phyloP scores from a whole-genome alignment of 35 echinoderm and acorn worm species.

The Apostichopus californicus region DNA sequence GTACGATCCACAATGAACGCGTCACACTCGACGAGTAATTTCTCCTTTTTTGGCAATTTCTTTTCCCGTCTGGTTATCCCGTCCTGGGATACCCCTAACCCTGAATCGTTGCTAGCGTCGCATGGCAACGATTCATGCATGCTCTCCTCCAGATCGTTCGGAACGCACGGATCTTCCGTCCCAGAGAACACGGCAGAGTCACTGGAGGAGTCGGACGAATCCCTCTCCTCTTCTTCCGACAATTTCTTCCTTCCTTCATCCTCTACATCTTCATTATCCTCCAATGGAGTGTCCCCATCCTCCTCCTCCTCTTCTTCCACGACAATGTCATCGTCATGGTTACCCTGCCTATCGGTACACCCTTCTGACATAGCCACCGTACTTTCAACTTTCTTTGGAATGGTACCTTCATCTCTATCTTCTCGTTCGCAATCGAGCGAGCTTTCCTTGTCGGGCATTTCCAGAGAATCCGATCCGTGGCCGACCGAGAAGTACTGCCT shows the following conservation, averaged over 20 bases:
- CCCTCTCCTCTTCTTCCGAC: constrained; percentile 35
- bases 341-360: neutral
- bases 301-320: neutral
- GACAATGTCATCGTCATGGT: neutral
- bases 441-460: neutral
- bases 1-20: neutral
- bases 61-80: neutral
- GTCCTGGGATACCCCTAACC: neutral
- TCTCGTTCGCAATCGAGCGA: neutral
- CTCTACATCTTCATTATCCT: neutral
- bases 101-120: constrained; percentile 50
- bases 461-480: neutral
- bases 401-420: neutral
- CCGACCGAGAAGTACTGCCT: neutral
- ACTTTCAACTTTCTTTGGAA: constrained; percentile 27
- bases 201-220: constrained; percentile 45
- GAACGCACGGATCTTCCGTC: neutral
- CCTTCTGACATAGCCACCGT: neutral
- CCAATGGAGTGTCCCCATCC: neutral
- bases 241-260: constrained; percentile 9
- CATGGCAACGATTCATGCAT: neutral
- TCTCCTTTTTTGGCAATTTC: neutral
- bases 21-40: neutral
- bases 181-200: constrained; percentile 54
- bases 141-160: constrained; percentile 17